These are phyloP conservation scores for Pherbina coryleti DNA, from an alignment of 2,888 invertebrate genomes.

Conservation along the genomic window DNA sequence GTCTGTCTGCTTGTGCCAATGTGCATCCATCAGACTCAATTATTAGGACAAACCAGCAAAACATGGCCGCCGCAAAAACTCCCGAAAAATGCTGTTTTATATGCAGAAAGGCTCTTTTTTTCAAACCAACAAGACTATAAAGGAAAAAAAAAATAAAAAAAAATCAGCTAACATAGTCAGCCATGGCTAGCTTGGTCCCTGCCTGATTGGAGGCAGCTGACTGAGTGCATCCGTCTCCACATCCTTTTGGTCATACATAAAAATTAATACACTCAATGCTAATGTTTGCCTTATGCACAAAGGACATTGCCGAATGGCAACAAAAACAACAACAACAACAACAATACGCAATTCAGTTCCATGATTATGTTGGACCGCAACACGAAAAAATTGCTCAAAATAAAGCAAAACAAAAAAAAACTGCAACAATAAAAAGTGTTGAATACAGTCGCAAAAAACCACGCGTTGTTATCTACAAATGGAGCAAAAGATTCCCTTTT, in stretches of 20 bases:
- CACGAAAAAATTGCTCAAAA: not conserved
- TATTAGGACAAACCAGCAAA: slow-evolving; percentile 54
- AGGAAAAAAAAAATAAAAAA: not conserved
- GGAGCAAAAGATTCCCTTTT: not conserved
- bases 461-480: not conserved
- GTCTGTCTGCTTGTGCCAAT: not conserved
- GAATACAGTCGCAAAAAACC: not conserved
- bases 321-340: slow-evolving; percentile 12
- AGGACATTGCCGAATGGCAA: slow-evolving; percentile 40
- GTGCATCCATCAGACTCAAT: slow-evolving; percentile 46
- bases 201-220: not conserved
- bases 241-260: slow-evolving; percentile 37
- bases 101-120: slow-evolving; percentile 10
- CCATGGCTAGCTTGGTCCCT: not conserved
- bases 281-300: slow-evolving; percentile 49
- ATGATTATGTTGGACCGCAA: slow-evolving; percentile 28
- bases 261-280: slow-evolving; percentile 54
- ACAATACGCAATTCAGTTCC: slow-evolving; percentile 8
- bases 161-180: not conserved
- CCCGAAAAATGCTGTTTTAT: slow-evolving; percentile 22
- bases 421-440: not conserved
- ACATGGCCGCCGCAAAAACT: slow-evolving; percentile 45
- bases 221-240: slow-evolving; percentile 24
- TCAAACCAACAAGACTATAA: not conserved
- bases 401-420: not conserved